Conservation (phyloP, 2,888 invertebrate genomes). For the Acleris laterana region DNA sequence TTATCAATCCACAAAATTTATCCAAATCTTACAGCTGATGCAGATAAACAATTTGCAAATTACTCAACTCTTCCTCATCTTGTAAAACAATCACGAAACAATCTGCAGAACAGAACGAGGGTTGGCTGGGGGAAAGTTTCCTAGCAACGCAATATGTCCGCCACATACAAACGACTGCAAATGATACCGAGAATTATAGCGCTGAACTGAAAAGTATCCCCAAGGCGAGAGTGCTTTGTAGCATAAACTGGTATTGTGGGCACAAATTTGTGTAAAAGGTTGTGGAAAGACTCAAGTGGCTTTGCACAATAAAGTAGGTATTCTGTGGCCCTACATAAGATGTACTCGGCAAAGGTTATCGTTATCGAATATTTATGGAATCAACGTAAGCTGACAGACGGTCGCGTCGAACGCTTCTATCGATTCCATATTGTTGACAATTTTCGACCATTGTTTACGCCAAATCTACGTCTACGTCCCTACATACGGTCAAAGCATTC, state of each 20-base stretch:
- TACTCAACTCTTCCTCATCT: conserved; percentile 55
- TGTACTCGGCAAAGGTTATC: too few species aligned
- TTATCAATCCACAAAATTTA: conserved; percentile 2
- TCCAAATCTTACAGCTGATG: conserved; percentile 15
- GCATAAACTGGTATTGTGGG: conserved; percentile 8
- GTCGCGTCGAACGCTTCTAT: too few species aligned
- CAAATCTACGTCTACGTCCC: too few species aligned
- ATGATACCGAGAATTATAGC: conserved; percentile 55
- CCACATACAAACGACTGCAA: conserved; percentile 73
- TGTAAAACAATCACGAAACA: conserved; percentile 75
- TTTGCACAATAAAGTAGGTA: too few species aligned
- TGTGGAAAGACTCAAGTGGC: too few species aligned
- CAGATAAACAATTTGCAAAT: conserved; percentile 36
- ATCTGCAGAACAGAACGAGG: conserved; percentile 79
- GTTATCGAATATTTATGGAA: too few species aligned
- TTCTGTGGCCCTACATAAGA: too few species aligned
- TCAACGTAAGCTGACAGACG: too few species aligned
- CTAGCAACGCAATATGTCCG: conserved; percentile 56
- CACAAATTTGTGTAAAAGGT: conserved; percentile 2
- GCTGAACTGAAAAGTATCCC: conserved; percentile 47
- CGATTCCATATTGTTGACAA: too few species aligned
- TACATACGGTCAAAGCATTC: too few species aligned
- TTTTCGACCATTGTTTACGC: too few species aligned
- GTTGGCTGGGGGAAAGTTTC: conserved; percentile 73
- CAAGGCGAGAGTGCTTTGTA: conserved; percentile 36